Percentiles rank a stretch among this genome's conserved stretches.
phyloP scores from a whole-genome alignment of 2,888 invertebrate species.

The Sesia apiformis region DNA sequence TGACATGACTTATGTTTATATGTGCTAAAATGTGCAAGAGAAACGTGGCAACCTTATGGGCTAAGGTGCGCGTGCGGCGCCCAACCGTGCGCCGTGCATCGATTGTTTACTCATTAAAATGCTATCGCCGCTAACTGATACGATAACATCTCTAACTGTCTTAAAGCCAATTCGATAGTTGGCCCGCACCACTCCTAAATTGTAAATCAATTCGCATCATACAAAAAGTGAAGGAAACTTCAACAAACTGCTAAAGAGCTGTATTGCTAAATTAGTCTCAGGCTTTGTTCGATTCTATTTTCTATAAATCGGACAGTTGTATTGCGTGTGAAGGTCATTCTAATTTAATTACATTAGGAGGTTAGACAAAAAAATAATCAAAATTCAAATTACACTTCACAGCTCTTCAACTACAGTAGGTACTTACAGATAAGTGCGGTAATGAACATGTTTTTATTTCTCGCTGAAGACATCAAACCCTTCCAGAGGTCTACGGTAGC shows the following conservation, averaged over 20 bases:
- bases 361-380: too few relatives aligned
- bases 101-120: conserved; percentile 75
- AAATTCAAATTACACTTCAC: too few relatives aligned
- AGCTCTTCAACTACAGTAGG: too few relatives aligned
- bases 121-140: conserved; percentile 56
- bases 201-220: not conserved
- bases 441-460: too few relatives aligned
- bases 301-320: too few relatives aligned
- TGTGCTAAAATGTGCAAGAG: too few relatives aligned
- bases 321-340: too few relatives aligned
- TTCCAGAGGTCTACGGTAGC: too few relatives aligned
- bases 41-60: not conserved
- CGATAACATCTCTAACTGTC: conserved; percentile 70
- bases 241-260: not conserved
- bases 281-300: not conserved
- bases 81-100: conserved; percentile 68
- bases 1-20: too few relatives aligned
- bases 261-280: not conserved
- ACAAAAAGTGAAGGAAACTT: not conserved
- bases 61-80: conserved; percentile 54
- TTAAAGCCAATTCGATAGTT: conserved; percentile 26
- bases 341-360: too few relatives aligned
- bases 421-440: too few relatives aligned
- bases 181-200: not conserved
- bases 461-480: too few relatives aligned